Conservation (phyloP, 2,888 invertebrate species). For the Eilema griseolum region DNA sequence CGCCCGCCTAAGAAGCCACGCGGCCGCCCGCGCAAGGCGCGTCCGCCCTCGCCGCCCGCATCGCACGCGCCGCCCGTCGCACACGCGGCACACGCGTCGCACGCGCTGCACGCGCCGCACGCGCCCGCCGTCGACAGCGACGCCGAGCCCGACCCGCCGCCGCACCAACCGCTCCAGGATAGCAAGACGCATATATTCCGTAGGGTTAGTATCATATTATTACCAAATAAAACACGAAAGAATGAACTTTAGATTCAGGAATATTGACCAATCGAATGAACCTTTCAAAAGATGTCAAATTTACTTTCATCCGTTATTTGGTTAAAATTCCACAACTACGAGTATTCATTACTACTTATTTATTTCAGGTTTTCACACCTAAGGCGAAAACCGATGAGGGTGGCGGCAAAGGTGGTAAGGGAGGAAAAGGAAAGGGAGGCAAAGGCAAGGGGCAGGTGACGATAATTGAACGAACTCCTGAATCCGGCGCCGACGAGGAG, state of each 20-base stretch:
- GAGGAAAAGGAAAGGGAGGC: conserved; percentile 91
- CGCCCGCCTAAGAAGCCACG: conserved; percentile 77
- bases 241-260: too few species aligned
- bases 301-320: too few species aligned
- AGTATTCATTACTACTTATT: neutral
- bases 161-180: conserved; percentile 65
- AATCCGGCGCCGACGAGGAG: conserved; percentile 76
- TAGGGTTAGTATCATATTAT: conserved; percentile 61
- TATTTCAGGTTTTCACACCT: conserved; percentile 79
- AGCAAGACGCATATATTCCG: conserved; percentile 80
- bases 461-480: conserved; percentile 87
- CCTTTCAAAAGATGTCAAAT: too few species aligned
- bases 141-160: conserved; percentile 68
- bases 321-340: too few species aligned
- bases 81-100: too few species aligned
- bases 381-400: conserved; percentile 88
- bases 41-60: conserved; percentile 52
- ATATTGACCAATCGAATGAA: too few species aligned
- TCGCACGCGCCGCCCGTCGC: conserved; percentile 56
- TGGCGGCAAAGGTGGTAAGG: conserved; percentile 90
- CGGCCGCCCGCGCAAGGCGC: conserved; percentile 76
- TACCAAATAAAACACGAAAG: too few species aligned
- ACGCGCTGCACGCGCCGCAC: conserved; percentile 57
- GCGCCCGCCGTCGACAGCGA: conserved; percentile 62
- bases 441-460: conserved; percentile 91